Conservation (phyloP, 2,888 invertebrate species). For the Liopterus haemorrhoidalis region DNA sequence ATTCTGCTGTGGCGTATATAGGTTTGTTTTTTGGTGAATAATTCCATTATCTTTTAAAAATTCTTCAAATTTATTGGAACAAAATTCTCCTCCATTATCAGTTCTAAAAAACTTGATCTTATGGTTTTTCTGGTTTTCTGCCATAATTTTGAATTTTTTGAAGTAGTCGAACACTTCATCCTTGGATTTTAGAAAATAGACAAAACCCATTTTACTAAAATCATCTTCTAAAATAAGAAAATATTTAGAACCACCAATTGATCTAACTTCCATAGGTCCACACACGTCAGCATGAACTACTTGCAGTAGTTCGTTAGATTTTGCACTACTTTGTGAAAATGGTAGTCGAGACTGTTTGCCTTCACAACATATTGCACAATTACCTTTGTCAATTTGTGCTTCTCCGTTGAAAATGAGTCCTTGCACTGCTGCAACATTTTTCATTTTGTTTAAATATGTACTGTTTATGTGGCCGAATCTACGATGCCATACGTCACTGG, state of each 20-base stretch:
- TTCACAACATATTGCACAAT: slow-evolving; percentile 31
- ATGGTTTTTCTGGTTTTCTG: slow-evolving; percentile 33
- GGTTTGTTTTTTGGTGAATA: slow-evolving; percentile 34
- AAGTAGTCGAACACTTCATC: slow-evolving; percentile 32
- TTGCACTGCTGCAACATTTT: no score
- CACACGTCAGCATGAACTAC: slow-evolving; percentile 34
- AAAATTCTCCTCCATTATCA: slow-evolving; percentile 34
- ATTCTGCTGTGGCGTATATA: slow-evolving; percentile 37
- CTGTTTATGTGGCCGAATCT: slow-evolving; percentile 10
- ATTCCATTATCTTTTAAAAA: slow-evolving; percentile 33
- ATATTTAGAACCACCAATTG: slow-evolving; percentile 31
- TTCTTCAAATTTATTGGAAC: slow-evolving; percentile 27
- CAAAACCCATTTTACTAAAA: slow-evolving; percentile 30
- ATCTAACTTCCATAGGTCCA: slow-evolving; percentile 29
- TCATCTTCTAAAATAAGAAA: slow-evolving; percentile 37
- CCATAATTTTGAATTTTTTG: slow-evolving; percentile 33
- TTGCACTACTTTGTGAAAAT: slow-evolving; percentile 27
- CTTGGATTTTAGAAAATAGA: slow-evolving; percentile 33
- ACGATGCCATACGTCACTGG: slow-evolving; percentile 13
- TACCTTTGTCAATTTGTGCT: no score
- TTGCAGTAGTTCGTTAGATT: slow-evolving; percentile 28
- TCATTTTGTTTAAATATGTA: slow-evolving; percentile 7
- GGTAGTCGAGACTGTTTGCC: slow-evolving; percentile 34
- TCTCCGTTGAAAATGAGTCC: no score
- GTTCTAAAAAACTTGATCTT: slow-evolving; percentile 34